A percentile compares a stretch with the other conserved stretches of the same genome.
These are phyloP conservation scores for Anneissia japonica DNA, from an alignment of 35 echinoderm and acorn worm genomes.

Conservation along the genomic window DNA sequence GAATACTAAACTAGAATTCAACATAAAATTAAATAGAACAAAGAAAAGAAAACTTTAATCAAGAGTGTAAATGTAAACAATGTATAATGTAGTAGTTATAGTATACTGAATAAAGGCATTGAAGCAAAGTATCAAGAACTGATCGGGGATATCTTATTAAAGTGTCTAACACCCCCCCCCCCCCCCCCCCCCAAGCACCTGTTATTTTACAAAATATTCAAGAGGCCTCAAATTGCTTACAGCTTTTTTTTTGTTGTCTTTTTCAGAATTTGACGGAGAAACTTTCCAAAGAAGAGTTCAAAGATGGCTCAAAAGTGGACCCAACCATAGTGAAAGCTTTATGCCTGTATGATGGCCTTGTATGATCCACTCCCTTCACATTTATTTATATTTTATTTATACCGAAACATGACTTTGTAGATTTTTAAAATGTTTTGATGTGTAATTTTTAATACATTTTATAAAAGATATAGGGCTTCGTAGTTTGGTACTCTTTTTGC, in stretches of 20 bases:
- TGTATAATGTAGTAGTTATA: neutral
- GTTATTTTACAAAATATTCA: neutral
- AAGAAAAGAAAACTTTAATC: too few relatives aligned
- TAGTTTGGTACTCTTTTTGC: too few relatives aligned
- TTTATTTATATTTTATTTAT: too few relatives aligned
- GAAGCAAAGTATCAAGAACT: neutral
- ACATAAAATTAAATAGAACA: too few relatives aligned
- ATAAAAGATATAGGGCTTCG: too few relatives aligned
- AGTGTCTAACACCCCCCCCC: neutral
- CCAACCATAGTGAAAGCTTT: slow-evolving; percentile 86
- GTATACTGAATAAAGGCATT: neutral
- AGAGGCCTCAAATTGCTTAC: neutral
- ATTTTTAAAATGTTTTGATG: too few relatives aligned
- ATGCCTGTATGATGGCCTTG: slow-evolving; percentile 62
- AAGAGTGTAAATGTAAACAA: too few relatives aligned
- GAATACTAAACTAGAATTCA: too few relatives aligned
- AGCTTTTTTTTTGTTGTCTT: neutral
- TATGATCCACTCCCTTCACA: slow-evolving; percentile 2
- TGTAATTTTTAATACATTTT: too few relatives aligned
- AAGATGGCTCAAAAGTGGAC: slow-evolving; percentile 87
- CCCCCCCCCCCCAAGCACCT: neutral
- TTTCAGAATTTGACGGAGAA: slow-evolving; percentile 56
- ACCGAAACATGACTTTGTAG: too few relatives aligned
- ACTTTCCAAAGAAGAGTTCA: slow-evolving; percentile 91
- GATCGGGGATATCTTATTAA: neutral